Conservation (phyloP, 2,888 invertebrate species). For the Catotricha subobsoleta region DNA sequence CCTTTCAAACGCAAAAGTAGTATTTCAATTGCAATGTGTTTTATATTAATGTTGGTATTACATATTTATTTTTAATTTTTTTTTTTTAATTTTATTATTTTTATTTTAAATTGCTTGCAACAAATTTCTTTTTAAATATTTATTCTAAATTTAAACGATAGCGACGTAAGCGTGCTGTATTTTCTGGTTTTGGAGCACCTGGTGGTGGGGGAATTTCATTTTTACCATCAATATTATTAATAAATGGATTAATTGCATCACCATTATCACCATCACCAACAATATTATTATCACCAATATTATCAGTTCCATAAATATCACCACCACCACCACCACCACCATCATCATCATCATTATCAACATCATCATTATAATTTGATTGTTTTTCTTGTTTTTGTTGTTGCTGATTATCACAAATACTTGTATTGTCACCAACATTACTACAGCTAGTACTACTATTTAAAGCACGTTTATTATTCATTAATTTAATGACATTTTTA, state of each 20-base stretch:
- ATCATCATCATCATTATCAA: not conserved
- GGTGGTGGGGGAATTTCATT: slow-evolving; percentile 19
- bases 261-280: not conserved
- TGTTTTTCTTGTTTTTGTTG: not conserved
- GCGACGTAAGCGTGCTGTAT: slow-evolving; percentile 27
- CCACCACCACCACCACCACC: not conserved
- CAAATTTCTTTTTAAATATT: not conserved
- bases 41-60: no score
- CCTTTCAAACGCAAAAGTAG: no score
- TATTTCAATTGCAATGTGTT: no score
- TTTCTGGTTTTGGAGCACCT: slow-evolving; percentile 27
- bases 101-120: not conserved
- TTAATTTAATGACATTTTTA: not conserved
- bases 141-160: slow-evolving; percentile 23
- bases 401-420: not conserved
- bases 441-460: not conserved
- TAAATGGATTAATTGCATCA: not conserved
- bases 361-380: not conserved
- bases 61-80: no score
- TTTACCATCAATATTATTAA: not conserved
- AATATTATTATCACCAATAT: not conserved
- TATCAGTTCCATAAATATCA: not conserved
- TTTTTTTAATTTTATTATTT: not conserved
- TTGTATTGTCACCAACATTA: not conserved
- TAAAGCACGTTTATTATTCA: not conserved